Evolutionary conservation across 2,797 vertebrate species (phyloP), one percentile per base, ranked within the genome.

Genomic region (Microcaecilia unicolor): DNA sequence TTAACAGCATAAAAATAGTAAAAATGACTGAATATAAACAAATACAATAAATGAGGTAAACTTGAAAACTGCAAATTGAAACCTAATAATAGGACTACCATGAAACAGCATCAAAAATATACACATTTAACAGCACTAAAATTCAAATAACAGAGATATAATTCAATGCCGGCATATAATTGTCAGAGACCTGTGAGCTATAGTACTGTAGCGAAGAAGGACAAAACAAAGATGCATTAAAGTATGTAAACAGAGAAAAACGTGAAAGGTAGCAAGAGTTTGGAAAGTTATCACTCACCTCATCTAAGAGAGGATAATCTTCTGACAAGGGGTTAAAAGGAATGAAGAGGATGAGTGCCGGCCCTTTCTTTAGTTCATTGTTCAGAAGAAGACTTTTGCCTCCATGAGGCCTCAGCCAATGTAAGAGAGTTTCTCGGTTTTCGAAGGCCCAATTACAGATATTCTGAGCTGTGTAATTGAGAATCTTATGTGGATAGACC

Each of bases 361-460:
- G 91, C 18, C 95, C 95, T 70, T 93, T 95, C 50, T 64, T 86
- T 51, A 99, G 83, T 61, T 98, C 93, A 0, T 70, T 83, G 51
- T 84, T 72, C 15, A 88, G 52, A 26, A 86, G 64, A 15, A 84
- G 78, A 39, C 86, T 88, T 67, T 88, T 88, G 37, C 81, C 81
- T 5, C 84, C 84, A 0, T 85, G 83, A 3, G 85, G 86, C 34
- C 64, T 67, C 46, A 88, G 67, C 86, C 86, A 88, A 9, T 61
- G 77, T 9, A 87, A 24, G 1, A 94, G 55, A 1, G 40, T 76
- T 76, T 98, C 88, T 1, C 49, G 58, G 57, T 95, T 88, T 38
- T 94, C 85, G 23, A 87, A 81, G 53, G 89, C 91, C 95, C 95
- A 99, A 44, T 74, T 81, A 28, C 84, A 93, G 41, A 98, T 79